Evolutionary conservation across 2,113 vertebrate genomes (phyloP), one percentile per base, ranked within the genome.

Genomic region (Guaruba guarouba): DNA sequence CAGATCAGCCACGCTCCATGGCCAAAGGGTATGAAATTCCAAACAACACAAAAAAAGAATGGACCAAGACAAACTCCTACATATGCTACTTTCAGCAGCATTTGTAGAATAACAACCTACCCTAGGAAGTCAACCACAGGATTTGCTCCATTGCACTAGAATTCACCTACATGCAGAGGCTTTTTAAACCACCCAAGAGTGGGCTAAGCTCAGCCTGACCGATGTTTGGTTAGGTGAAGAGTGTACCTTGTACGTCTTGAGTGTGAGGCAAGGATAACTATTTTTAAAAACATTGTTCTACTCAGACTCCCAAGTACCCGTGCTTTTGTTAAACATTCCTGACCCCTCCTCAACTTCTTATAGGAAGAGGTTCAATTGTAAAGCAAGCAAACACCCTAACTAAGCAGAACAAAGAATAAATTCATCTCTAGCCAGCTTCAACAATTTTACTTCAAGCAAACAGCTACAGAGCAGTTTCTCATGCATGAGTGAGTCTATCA

Each of bases 191-290:
- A 92, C 82, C 78, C 62, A 77, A 51, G 66, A 74, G 46, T 4
- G 11, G 64, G 81, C 75, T 89, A 91, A 84, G 83, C 83, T 91
- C 80, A 71, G 37, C 79, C 66, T 93, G 86, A 93, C 74, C 49
- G 33, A 1, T 22, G 79, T 63, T 62, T 59, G 59, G 39, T n/a
- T 16, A 74, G 86, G 46, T 63, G 59, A 84, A 63, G 52, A 75
- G 25, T 0, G 0, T 15, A 89, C n/a, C 55, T 87, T 61, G 25
- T 27, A 51, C 7, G 17, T 22, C 71, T 73, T 10, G 6, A 93
- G 22, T 33, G 8, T 25, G 24, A 92, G 37, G 51, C 71, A 81
- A 81, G 35, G 44, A 75, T 78, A 79, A 93, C 88, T 77, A 86
- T 82, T 90, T 88, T 86, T 79, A 69, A 23, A 70, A 85, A 82